Conservation (phyloP, 2,113 vertebrate genomes). For the Tauraco erythrolophus region DNA sequence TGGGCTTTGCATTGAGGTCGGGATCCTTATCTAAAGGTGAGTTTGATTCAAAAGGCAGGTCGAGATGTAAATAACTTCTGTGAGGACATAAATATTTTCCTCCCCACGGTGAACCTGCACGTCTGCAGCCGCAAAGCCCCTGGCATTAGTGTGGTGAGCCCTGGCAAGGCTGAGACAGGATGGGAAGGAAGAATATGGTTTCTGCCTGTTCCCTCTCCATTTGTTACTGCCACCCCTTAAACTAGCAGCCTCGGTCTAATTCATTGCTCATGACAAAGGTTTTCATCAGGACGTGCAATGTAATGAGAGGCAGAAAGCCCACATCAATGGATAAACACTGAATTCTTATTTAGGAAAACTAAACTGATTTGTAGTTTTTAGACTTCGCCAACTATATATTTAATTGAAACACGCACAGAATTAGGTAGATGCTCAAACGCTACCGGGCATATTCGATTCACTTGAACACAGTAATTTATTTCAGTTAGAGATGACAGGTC, state of each 20-base stretch:
- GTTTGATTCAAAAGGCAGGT: not conserved
- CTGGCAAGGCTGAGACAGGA: not conserved
- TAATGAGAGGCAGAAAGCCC: not conserved
- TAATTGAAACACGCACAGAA: slow-evolving; percentile 1
- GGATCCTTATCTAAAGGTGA: not conserved
- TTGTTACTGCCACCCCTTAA: not conserved
- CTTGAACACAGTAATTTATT: not conserved
- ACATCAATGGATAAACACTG: not conserved
- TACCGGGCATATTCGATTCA: not conserved
- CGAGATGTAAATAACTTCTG: not conserved
- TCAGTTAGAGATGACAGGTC: not conserved
- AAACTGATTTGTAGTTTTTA: not conserved
- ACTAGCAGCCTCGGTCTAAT: not conserved
- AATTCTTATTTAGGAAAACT: not conserved
- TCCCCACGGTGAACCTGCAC: rapidly evolving
- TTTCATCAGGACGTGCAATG: not conserved
- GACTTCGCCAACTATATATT: not conserved
- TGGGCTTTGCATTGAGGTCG: not conserved
- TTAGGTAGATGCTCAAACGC: not conserved
- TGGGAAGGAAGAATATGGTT: not conserved
- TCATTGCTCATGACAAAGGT: not conserved
- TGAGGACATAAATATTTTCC: not conserved
- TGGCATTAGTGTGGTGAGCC: rapidly evolving
- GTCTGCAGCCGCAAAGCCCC: not conserved
- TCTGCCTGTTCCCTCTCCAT: not conserved